phyloP scores from a whole-genome alignment of 2,888 invertebrate genomes.

The Athrips mouffetella region DNA sequence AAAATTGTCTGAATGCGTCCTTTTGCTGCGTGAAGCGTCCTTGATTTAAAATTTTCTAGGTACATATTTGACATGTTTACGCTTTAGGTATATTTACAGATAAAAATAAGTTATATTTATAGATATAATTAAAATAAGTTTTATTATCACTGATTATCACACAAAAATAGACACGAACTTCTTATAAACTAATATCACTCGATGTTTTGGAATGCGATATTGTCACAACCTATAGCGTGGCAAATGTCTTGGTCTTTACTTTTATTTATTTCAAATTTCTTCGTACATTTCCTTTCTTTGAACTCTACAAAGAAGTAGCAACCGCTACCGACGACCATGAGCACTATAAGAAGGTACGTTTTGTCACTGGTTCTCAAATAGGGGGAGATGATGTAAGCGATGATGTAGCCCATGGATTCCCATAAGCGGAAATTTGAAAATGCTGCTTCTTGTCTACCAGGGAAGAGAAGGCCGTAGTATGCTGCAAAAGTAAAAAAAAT shows the following conservation, averaged over 20 bases:
- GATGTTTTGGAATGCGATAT: constrained; percentile 8
- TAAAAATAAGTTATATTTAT: too few relatives aligned
- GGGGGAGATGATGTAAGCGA: constrained; percentile 79
- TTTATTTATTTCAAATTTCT: constrained; percentile 33
- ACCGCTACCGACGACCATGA: constrained; percentile 69
- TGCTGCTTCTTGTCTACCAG: constrained; percentile 80
- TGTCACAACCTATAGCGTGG: constrained; percentile 4
- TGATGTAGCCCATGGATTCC: constrained; percentile 82
- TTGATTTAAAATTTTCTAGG: too few relatives aligned
- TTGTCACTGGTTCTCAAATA: constrained; percentile 72
- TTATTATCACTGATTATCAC: background rate
- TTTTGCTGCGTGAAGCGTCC: too few relatives aligned
- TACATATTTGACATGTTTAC: too few relatives aligned
- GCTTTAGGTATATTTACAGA: too few relatives aligned
- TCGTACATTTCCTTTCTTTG: constrained; percentile 39
- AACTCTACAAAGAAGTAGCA: constrained; percentile 72
- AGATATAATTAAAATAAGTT: too few relatives aligned
- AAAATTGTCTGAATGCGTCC: too few relatives aligned
- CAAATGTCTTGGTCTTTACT: background rate
- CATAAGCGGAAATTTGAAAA: constrained; percentile 84
- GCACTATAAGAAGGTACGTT: constrained; percentile 68
- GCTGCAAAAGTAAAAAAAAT: constrained; percentile 48
- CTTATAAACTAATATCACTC: constrained; percentile 6
- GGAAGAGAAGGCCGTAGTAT: constrained; percentile 82
- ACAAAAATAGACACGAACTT: too few relatives aligned